Evolutionary conservation across 2,888 invertebrate species (phyloP), one percentile per base, ranked within the genome.

Genomic region (Ochropleura leucogaster): DNA sequence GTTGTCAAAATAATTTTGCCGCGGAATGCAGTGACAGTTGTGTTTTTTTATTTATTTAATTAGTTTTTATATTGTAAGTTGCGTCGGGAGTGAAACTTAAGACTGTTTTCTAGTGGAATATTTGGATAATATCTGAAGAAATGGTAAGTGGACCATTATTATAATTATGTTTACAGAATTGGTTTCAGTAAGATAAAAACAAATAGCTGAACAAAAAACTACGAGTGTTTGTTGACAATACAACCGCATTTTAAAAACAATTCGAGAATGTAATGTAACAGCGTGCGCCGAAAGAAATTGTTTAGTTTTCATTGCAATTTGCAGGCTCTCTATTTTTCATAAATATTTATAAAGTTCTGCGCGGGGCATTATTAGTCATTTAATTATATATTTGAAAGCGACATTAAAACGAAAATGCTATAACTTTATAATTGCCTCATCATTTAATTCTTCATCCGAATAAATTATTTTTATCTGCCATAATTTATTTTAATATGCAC

Each of bases 11-110:
- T 53, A 9, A 73, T 68, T 72, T 84, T 74, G 74, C 77, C 88
- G 87, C 83, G 87, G 75, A 88, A 88, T 87, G 87, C 85, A 88
- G 87, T 87, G 87, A 88, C 80, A 77, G 30, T 86, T 77, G 80
- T 87, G 86, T 66, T 69, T 76, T 75, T 66, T 73, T 72, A 71
- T 49, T 4, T 20, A 14, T 6, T 7, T 0, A 42, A 44, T 7
- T 62, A 44, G n/a, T 62, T 62, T 6, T 51, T 16, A 0, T 20
- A 49, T 18, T 59, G 3, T n/a, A 30, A 12, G 18, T 62, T 72
- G 2, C 63, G 62, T 47, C 68, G 49, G 63, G 70, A 72, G 87
- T 73, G 75, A 57, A 55, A 60, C 49, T 59, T 47, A 46, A 77
- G 78, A 77, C 79, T 78, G 70, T 73, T 78, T 65, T 59, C 12